A percentile compares a stretch with the other conserved stretches of the same genome.
phyloP scores from a whole-genome alignment of 1,140 invertebrate species.

The Drosophila nasuta region DNA sequence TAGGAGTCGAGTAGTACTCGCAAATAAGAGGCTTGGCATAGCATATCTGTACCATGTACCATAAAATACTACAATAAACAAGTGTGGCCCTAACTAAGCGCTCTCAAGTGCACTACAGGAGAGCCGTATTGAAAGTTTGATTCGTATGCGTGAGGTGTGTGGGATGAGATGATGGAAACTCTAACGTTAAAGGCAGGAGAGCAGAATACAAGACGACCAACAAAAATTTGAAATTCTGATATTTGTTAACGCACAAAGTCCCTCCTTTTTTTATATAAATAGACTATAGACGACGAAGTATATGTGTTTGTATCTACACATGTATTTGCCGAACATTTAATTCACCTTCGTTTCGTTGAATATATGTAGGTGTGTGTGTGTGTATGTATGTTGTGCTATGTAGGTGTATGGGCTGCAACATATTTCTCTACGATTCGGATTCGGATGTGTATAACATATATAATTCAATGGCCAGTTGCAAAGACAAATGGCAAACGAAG shows the following conservation, averaged over 20 bases:
- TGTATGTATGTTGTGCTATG: too few relatives aligned
- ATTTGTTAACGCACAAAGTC: background rate
- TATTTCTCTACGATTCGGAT: background rate
- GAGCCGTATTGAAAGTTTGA: background rate
- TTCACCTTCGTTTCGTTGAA: background rate
- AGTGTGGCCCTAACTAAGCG: too few relatives aligned
- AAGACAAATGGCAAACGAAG: background rate
- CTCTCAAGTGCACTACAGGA: too few relatives aligned
- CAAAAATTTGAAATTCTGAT: background rate
- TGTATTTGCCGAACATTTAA: background rate
- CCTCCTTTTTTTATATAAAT: conserved; percentile 3
- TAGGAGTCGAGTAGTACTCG: too few relatives aligned
- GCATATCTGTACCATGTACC: too few relatives aligned
- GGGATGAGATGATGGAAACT: background rate
- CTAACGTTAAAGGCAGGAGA: background rate
- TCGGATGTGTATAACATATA: background rate
- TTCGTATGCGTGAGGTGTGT: background rate
- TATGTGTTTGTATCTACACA: background rate
- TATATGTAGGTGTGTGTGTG: background rate
- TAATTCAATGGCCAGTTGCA: background rate
- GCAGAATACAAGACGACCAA: background rate
- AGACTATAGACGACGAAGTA: background rate
- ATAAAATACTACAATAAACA: too few relatives aligned
- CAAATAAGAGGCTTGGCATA: too few relatives aligned
- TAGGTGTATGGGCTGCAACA: background rate